These are phyloP conservation scores for Hoplodrina ambigua DNA, from an alignment of 2,888 invertebrate genomes.

Conservation along the genomic window DNA sequence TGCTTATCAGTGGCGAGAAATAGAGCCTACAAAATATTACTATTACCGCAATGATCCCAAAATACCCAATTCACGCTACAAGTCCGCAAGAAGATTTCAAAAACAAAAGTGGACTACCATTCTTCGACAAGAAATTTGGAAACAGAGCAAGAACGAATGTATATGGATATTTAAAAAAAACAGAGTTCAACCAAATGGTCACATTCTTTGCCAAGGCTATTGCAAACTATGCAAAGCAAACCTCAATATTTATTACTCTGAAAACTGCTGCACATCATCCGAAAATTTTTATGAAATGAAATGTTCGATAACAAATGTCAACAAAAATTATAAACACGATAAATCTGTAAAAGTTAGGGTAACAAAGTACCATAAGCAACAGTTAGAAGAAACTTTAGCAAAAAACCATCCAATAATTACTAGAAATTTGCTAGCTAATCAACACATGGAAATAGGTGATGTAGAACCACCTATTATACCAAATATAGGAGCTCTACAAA, in stretches of 20 bases:
- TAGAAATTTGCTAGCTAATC: constrained; percentile 17
- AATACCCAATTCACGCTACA: constrained; percentile 14
- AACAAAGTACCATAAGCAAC: constrained; percentile 10
- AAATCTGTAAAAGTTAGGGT: constrained; percentile 10
- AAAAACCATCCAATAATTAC: constrained; percentile 8
- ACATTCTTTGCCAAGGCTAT: constrained; percentile 9
- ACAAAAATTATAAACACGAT: constrained; percentile 5
- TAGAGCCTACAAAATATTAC: constrained; percentile 10
- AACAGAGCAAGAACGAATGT: constrained; percentile 11
- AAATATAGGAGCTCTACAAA: constrained; percentile 8
- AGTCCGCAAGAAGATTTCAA: constrained; percentile 13
- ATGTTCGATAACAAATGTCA: constrained; percentile 2
- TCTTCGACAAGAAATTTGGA: constrained; percentile 18
- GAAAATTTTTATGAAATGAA: constrained; percentile 12
- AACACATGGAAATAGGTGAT: constrained; percentile 5
- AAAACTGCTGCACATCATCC: constrained; percentile 9
- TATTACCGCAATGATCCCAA: constrained; percentile 7
- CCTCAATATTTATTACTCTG: neutral
- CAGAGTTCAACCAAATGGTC: constrained; percentile 10
- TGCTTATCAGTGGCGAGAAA: constrained; percentile 18
- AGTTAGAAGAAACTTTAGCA: constrained; percentile 9
- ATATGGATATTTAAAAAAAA: constrained; percentile 8
- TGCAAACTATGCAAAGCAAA: constrained; percentile 17
- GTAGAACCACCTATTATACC: constrained; percentile 11
- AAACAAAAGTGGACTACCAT: constrained; percentile 15